Conservation (phyloP, 2,797 vertebrate species). For the Myotis planiceps region DNA sequence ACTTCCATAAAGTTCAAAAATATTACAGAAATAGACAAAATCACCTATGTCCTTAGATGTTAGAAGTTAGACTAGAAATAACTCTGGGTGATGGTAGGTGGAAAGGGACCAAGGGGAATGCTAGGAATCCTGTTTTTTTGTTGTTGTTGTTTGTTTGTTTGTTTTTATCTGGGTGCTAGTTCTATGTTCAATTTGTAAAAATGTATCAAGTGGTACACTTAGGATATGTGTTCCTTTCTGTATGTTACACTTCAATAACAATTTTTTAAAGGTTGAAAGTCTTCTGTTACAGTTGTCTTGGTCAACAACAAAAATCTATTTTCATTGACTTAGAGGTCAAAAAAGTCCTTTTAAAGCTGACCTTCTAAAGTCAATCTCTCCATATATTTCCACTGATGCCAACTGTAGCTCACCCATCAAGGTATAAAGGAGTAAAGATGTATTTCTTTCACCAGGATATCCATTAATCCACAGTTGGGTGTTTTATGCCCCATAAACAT, state of each 20-base stretch:
- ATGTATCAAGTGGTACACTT: background rate
- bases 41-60: background rate
- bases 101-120: background rate
- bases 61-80: background rate
- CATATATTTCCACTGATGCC: constrained; percentile 81
- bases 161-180: background rate
- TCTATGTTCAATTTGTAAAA: constrained; percentile 21
- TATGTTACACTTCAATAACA: constrained; percentile 45
- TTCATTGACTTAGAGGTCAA: constrained; percentile 76
- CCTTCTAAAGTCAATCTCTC: constrained; percentile 73
- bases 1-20: constrained; percentile 17
- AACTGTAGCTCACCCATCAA: constrained; percentile 82
- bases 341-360: constrained; percentile 75
- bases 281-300: constrained; percentile 41
- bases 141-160: background rate
- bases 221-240: background rate
- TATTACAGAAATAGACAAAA: constrained; percentile 1
- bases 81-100: background rate
- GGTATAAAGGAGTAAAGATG: constrained; percentile 84
- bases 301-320: constrained; percentile 77
- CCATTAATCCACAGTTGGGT: constrained; percentile 85
- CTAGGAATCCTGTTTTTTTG: background rate
- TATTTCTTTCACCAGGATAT: constrained; percentile 86
- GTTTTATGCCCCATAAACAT: constrained; percentile 84
- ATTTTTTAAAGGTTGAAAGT: constrained; percentile 52